phyloP scores from a whole-genome alignment of 2,888 invertebrate species.

The Rutpela maculata region DNA sequence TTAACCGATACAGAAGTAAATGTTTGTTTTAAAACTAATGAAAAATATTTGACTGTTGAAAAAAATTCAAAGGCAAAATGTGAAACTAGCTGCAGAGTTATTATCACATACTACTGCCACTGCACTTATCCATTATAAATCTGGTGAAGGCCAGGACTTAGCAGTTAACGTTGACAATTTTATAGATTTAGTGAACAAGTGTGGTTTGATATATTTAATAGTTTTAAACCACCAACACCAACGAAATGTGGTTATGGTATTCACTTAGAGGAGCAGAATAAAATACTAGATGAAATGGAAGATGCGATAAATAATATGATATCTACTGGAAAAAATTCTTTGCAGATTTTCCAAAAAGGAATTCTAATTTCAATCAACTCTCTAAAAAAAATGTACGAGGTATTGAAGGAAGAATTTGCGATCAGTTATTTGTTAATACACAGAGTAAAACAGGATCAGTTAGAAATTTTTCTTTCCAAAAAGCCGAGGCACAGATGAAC shows the following conservation, averaged over 20 bases:
- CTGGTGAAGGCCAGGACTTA: constrained; percentile 8
- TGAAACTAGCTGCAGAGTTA: constrained; percentile 34
- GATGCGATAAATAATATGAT: constrained; percentile 28
- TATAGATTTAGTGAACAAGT: constrained; percentile 33
- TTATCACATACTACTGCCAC: constrained; percentile 40
- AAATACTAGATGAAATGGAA: constrained; percentile 31
- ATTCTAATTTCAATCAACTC: constrained; percentile 22
- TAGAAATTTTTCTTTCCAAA: constrained; percentile 33
- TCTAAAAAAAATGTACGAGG: background rate
- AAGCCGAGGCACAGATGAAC: constrained; percentile 33
- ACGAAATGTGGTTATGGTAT: constrained; percentile 40
- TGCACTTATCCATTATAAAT: constrained; percentile 21
- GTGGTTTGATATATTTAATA: constrained; percentile 48
- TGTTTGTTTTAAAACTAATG: constrained; percentile 33
- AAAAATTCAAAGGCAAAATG: constrained; percentile 45
- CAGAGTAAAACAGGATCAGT: constrained; percentile 22
- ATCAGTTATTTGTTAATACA: constrained; percentile 20
- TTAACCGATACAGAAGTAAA: constrained; percentile 26
- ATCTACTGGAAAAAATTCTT: constrained; percentile 32
- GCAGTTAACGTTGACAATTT: constrained; percentile 37
- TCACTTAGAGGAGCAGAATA: constrained; percentile 17
- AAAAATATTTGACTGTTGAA: too few relatives aligned
- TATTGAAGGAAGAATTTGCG: constrained; percentile 4
- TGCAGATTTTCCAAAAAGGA: constrained; percentile 43
- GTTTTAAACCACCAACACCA: constrained; percentile 22